Evolutionary conservation across 2,113 vertebrate genomes (phyloP).

Genomic region (Hippoglossus stenolepis): DNA sequence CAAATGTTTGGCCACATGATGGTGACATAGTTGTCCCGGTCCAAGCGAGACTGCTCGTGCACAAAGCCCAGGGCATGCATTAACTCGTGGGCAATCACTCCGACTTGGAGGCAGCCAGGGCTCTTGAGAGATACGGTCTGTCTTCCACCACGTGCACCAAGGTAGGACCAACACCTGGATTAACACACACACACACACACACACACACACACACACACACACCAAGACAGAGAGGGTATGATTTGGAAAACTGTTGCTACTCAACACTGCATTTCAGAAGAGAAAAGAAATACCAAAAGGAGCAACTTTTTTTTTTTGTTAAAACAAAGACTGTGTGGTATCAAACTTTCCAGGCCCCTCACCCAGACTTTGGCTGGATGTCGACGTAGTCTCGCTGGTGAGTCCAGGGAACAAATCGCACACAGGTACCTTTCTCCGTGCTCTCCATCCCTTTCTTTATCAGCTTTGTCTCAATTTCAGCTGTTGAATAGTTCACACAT

Average conservation of each 20-base stretch:
- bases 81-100: constrained; percentile 80
- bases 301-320: neutral
- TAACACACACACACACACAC: constrained; percentile 10
- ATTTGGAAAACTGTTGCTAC: neutral
- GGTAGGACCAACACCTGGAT: constrained; percentile 84
- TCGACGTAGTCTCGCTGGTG: constrained; percentile 87
- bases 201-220: no score
- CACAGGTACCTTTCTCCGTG: constrained; percentile 85
- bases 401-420: constrained; percentile 85
- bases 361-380: constrained; percentile 87
- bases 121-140: constrained; percentile 78
- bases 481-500: constrained; percentile 55
- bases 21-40: constrained; percentile 74
- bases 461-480: constrained; percentile 65
- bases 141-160: constrained; percentile 79
- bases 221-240: neutral
- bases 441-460: constrained; percentile 83
- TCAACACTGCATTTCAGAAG: neutral
- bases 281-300: neutral
- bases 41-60: constrained; percentile 80
- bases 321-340: neutral
- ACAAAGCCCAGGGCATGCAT: constrained; percentile 77
- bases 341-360: constrained; percentile 49
- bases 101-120: constrained; percentile 68
- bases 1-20: constrained; percentile 81